Evolutionary conservation across 2,113 vertebrate species (phyloP).

Genomic region (Brachyhypopomus gauderio): DNA sequence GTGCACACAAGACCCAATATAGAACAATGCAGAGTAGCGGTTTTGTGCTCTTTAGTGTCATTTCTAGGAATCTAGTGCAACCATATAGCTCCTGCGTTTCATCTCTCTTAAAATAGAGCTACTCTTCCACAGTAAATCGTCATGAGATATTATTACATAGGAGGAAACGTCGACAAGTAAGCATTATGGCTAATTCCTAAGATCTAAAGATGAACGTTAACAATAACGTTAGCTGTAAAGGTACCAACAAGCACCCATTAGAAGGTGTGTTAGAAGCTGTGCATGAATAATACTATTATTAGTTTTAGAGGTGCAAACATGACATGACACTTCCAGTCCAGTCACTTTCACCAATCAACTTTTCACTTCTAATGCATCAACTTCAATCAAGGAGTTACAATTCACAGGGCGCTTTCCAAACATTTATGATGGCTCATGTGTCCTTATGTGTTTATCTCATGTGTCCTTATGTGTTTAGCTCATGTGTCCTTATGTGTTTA

Average conservation of each 20-base stretch:
- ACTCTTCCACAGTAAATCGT: slow-evolving; percentile 7
- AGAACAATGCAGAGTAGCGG: slow-evolving; percentile 16
- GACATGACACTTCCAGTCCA: too few relatives aligned
- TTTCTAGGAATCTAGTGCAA: slow-evolving; percentile 33
- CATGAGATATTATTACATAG: slow-evolving; percentile 8
- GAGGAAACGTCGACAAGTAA: neutral
- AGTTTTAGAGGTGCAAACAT: neutral
- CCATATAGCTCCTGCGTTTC: neutral
- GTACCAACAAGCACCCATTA: neutral
- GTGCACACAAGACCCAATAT: slow-evolving; percentile 14
- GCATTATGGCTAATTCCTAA: neutral
- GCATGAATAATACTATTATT: neutral
- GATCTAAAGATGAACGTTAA: neutral
- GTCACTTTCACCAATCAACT: too few relatives aligned
- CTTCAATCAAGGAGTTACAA: too few relatives aligned
- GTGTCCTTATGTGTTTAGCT: too few relatives aligned
- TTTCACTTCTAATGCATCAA: too few relatives aligned
- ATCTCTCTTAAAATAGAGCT: slow-evolving; percentile 35
- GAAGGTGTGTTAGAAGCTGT: too few relatives aligned
- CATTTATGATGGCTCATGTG: too few relatives aligned
- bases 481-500: too few relatives aligned
- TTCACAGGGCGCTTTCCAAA: too few relatives aligned
- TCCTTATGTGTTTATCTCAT: too few relatives aligned
- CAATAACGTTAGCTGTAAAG: neutral
- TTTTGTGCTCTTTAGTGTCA: slow-evolving; percentile 40